These are phyloP conservation scores for Panthera leo DNA, from an alignment of 2,113 vertebrate species.

Conservation along the genomic window DNA sequence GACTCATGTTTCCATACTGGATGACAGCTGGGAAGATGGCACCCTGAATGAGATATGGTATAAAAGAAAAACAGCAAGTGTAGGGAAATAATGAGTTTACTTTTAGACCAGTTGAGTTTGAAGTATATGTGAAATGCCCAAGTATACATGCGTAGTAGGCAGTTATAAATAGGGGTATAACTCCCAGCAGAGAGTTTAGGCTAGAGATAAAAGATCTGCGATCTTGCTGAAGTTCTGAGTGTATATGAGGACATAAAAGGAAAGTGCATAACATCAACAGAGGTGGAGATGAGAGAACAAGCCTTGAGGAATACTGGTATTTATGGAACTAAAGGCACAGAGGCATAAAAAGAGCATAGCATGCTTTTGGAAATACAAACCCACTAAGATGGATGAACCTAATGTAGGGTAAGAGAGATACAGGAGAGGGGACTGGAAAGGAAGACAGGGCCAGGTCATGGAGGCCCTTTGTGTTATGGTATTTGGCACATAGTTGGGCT, in stretches of 20 bases:
- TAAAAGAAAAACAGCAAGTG: background rate
- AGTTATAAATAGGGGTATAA: background rate
- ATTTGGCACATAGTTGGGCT: background rate
- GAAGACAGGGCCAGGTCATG: background rate
- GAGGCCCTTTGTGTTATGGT: background rate
- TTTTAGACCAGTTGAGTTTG: background rate
- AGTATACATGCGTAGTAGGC: background rate
- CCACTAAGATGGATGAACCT: background rate
- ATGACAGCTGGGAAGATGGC: background rate
- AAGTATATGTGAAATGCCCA: background rate
- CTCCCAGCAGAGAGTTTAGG: background rate
- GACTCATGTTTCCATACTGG: background rate
- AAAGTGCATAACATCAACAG: background rate
- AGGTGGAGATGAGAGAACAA: background rate
- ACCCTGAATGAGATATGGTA: background rate
- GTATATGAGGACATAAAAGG: background rate
- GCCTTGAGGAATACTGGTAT: background rate
- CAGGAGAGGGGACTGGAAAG: background rate
- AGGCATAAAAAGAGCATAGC: background rate
- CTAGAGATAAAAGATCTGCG: background rate
- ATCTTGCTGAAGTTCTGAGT: background rate
- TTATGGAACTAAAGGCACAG: slow-evolving; percentile 13
- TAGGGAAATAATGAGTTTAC: background rate
- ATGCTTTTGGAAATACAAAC: background rate
- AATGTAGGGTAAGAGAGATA: background rate